A percentile compares a stretch with the other conserved stretches of the same genome.
phyloP scores from a whole-genome alignment of 2,888 invertebrate species.

The Mylabris sibirica region DNA sequence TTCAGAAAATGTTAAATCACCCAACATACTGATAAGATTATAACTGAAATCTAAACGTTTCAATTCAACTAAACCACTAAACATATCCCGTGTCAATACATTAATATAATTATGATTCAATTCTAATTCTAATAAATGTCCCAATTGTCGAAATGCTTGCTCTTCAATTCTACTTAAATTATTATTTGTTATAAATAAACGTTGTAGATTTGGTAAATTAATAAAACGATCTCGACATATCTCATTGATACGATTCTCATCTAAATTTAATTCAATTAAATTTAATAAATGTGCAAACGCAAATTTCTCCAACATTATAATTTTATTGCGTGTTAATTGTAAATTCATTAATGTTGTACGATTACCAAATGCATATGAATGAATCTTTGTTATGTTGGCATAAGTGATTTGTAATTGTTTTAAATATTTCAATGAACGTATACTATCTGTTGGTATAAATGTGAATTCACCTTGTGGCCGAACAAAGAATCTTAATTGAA shows the following conservation, averaged over 20 bases:
- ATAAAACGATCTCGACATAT: constrained; percentile 77
- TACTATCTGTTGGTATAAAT: constrained; percentile 75
- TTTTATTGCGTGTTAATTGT: constrained; percentile 73
- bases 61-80: constrained; percentile 78
- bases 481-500: constrained; percentile 76
- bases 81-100: constrained; percentile 78
- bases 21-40: constrained; percentile 79
- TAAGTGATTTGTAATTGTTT: constrained; percentile 75
- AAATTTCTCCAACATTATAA: constrained; percentile 71
- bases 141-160: constrained; percentile 79
- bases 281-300: constrained; percentile 78
- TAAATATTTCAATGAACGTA: constrained; percentile 72
- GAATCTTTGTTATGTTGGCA: constrained; percentile 74
- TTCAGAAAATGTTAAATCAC: constrained; percentile 81
- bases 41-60: constrained; percentile 76
- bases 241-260: constrained; percentile 79
- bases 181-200: constrained; percentile 85
- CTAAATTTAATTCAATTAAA: constrained; percentile 73
- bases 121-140: constrained; percentile 80
- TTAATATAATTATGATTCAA: constrained; percentile 80
- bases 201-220: constrained; percentile 74
- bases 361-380: constrained; percentile 78
- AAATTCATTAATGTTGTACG: constrained; percentile 73
- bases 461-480: constrained; percentile 73
- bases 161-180: constrained; percentile 85